These are phyloP conservation scores for Parascotia fuliginaria DNA, from an alignment of 2,888 invertebrate species.

Conservation along the genomic window DNA sequence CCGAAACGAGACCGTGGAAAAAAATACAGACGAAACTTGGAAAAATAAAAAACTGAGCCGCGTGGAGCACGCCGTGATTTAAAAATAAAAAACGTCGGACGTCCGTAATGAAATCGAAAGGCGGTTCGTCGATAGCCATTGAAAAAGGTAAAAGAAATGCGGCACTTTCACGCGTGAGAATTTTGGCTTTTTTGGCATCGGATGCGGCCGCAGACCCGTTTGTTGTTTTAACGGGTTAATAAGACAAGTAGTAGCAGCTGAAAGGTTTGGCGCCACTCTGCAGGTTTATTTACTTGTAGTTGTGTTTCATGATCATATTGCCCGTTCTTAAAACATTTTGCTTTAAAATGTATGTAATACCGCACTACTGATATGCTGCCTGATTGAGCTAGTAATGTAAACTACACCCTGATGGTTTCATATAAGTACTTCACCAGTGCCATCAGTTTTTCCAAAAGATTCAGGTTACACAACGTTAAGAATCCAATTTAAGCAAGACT, in stretches of 20 bases:
- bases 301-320: no score
- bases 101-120: conserved; percentile 86
- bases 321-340: no score
- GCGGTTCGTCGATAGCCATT: conserved; percentile 84
- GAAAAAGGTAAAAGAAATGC: conserved; percentile 81
- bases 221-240: conserved; percentile 55
- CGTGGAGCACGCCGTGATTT: conserved; percentile 81
- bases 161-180: conserved; percentile 84
- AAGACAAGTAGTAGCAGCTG: conserved; percentile 44
- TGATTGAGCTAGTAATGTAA: no score
- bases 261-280: neutral
- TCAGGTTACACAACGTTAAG: no score
- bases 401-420: no score
- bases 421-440: no score
- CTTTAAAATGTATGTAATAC: no score
- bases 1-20: conserved; percentile 72
- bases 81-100: conserved; percentile 83
- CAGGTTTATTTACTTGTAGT: no score
- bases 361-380: no score
- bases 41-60: conserved; percentile 73
- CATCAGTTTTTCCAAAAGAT: no score
- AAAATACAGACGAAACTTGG: conserved; percentile 74
- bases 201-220: conserved; percentile 51
- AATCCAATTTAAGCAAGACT: no score
- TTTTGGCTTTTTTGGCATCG: conserved; percentile 77